Evolutionary conservation across 1,140 invertebrate species (phyloP), one percentile per base, ranked within the genome.

Genomic region (Drosophila pallidifrons): DNA sequence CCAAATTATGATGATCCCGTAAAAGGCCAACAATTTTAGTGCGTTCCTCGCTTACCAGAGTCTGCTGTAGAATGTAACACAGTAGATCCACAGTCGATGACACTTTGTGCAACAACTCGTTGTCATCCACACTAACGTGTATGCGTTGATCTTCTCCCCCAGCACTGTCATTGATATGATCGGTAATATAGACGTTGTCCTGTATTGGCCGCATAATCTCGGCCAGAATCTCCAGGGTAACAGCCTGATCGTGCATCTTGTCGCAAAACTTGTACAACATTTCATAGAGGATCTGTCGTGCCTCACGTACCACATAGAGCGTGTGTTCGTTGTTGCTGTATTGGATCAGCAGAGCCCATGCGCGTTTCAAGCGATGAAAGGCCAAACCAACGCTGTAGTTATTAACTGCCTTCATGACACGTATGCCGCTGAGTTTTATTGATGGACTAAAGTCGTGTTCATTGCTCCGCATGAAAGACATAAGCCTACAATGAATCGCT

Each of bases 371-470:
- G 20, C 94, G 92, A 1, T 95, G 83, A 93, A 94, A 95, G 30
- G 93, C 79, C 32, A 94, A 71, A 2, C 95, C 95, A 71, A 93
- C 92, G 72, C 91, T 81, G 76, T 95, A 95, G 5, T 83, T 79
- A 32, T 94, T 91, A 28, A 95, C 93, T 10, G 94, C 91, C 11
- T 89, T 91, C 28, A 95, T 90, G 67, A 95, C 93, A 13, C 93
- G 93, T n/a, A 95, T 93, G 30, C 94, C 94, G n/a, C 93, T 94
- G 46, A 95, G 92, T 83, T 95, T 95, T n/a, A 95, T 85, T 1
- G 94, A 94, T 0, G 94, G 94, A 55, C 58, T 91, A 1, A 91
- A 87, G n/a, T 75, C 41, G 2, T 52, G 52, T 5, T 74, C 70
- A 28, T 59, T 65, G 2, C 58, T 43, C 38, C 91, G 73, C 38